A percentile compares a stretch with the other conserved stretches of the same genome.
Evolutionary conservation across 2,888 invertebrate species (phyloP).

Genomic region (Zygaena filipendulae): DNA sequence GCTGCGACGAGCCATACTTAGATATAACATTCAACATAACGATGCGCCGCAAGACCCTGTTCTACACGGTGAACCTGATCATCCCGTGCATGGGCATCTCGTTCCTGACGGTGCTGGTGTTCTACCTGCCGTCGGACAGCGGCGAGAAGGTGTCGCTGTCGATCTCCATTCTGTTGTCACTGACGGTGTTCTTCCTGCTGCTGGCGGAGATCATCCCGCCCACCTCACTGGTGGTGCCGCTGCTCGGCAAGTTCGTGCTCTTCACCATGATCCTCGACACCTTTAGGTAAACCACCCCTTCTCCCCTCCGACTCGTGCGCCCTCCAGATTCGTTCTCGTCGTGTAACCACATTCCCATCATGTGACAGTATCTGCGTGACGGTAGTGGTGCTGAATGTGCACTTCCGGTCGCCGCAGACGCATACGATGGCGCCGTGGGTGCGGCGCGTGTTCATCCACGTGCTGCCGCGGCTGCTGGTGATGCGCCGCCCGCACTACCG

Average conservation of each 20-base stretch:
- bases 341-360: not conserved
- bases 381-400: constrained; percentile 96
- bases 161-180: constrained; percentile 92
- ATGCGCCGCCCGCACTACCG: constrained; percentile 87
- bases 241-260: constrained; percentile 93
- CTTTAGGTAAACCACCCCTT: constrained; percentile 75
- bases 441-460: constrained; percentile 94
- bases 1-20: constrained; percentile 96
- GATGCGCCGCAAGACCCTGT: constrained; percentile 94
- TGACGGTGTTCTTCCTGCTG: constrained; percentile 96
- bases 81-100: constrained; percentile 98
- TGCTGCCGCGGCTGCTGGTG: constrained; percentile 91
- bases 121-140: constrained; percentile 97
- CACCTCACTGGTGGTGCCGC: constrained; percentile 91
- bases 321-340: not conserved
- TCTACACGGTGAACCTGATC: constrained; percentile 97
- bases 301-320: not conserved
- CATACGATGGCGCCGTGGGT: constrained; percentile 99
- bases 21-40: constrained; percentile 98
- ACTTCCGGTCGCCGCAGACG: constrained; percentile 97
- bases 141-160: constrained; percentile 99
- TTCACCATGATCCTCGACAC: constrained; percentile 97
- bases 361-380: constrained; percentile 88
- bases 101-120: constrained; percentile 95
- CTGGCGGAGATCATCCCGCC: constrained; percentile 73